phyloP scores from a whole-genome alignment of 2,113 vertebrate species.

The Phoenicopterus ruber region DNA sequence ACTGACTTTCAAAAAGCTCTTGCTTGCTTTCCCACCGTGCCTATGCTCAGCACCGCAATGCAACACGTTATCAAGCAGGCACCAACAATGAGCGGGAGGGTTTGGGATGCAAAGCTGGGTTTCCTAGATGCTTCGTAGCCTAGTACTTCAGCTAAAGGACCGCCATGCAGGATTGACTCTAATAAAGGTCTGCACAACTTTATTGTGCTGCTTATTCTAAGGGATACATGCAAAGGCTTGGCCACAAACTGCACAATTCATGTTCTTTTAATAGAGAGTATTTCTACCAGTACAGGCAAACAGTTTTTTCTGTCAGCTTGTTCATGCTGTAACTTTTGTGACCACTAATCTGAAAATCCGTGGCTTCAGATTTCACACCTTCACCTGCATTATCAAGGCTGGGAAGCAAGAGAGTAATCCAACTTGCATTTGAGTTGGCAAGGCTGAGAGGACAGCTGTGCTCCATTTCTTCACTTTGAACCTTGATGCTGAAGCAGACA shows the following conservation, averaged over 20 bases:
- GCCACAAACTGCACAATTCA: background rate
- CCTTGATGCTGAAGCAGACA: background rate
- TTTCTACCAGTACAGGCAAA: background rate
- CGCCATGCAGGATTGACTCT: background rate
- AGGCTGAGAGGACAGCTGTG: background rate
- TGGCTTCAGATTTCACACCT: background rate
- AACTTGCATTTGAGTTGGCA: background rate
- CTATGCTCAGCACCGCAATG: background rate
- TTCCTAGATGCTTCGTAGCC: background rate
- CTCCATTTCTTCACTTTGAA: background rate
- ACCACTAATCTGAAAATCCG: background rate
- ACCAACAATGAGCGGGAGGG: fast-evolving
- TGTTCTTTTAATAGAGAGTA: background rate
- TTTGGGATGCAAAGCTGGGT: background rate
- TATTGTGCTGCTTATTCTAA: background rate
- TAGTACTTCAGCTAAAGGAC: background rate
- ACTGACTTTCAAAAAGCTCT: background rate
- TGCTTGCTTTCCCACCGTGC: background rate
- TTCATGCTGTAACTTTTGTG: background rate
- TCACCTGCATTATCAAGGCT: background rate
- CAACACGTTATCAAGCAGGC: background rate
- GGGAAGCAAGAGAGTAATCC: background rate
- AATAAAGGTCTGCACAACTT: background rate
- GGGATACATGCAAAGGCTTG: background rate
- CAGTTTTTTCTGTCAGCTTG: background rate